Conservation (phyloP, 2,888 invertebrate genomes). For the Tiphia femorata region DNA sequence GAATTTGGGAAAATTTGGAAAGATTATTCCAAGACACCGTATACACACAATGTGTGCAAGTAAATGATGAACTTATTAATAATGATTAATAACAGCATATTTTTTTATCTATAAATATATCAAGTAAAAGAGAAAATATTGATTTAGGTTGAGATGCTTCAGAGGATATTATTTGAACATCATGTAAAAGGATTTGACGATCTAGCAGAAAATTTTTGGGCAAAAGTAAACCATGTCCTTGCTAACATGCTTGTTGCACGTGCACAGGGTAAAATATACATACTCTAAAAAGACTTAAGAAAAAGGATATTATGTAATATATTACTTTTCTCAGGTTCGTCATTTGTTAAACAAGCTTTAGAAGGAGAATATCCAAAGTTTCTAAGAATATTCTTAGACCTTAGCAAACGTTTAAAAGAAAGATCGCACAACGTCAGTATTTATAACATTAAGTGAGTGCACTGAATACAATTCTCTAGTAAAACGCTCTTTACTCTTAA, state of each 20-base stretch:
- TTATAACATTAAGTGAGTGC: constrained; percentile 73
- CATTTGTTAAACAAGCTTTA: constrained; percentile 82
- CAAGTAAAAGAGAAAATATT: neutral
- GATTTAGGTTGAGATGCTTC: constrained; percentile 56
- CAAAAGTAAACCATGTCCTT: constrained; percentile 70
- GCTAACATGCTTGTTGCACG: constrained; percentile 69
- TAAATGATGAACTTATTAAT: constrained; percentile 52
- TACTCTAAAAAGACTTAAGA: neutral
- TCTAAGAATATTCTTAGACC: constrained; percentile 83
- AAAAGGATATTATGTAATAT: neutral
- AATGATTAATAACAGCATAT: neutral
- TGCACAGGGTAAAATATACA: constrained; percentile 67
- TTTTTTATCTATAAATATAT: neutral
- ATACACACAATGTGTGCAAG: constrained; percentile 80
- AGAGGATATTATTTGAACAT: constrained; percentile 58
- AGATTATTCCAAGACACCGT: constrained; percentile 84
- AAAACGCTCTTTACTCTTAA: too few species aligned
- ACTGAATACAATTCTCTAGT: too few species aligned
- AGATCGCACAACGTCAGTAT: constrained; percentile 59
- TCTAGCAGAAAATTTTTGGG: constrained; percentile 73
- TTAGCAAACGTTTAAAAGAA: constrained; percentile 77
- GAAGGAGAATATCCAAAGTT: constrained; percentile 91
- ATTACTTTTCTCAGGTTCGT: constrained; percentile 60
- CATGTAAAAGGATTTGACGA: constrained; percentile 56
- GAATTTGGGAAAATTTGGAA: constrained; percentile 92